A percentile compares a stretch with the other conserved stretches of the same genome.
Conservation (phyloP, 2,797 vertebrate genomes). For the Hemibagrus guttatus region DNA sequence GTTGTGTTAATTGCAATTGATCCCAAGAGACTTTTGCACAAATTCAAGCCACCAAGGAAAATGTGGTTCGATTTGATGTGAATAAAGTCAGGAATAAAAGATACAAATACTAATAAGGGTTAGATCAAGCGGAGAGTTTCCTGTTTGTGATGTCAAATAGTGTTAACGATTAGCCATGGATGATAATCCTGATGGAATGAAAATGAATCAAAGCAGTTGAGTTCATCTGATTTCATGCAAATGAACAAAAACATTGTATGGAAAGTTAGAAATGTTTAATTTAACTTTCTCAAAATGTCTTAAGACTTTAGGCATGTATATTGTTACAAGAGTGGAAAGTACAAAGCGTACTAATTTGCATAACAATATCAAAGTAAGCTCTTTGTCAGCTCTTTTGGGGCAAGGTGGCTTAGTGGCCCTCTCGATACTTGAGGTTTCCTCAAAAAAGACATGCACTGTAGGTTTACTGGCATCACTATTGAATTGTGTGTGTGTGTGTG, state of each 20-base stretch:
- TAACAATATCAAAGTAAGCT: not conserved
- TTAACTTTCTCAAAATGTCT: not conserved
- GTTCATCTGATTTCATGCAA: not conserved
- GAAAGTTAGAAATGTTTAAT: not conserved
- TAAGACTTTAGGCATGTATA: not conserved
- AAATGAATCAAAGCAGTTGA: not conserved
- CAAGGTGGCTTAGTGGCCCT: no score
- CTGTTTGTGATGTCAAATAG: not conserved
- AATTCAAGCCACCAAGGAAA: not conserved
- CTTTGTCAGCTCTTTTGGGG: not conserved
- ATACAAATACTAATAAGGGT: not conserved
- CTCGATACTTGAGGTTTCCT: no score
- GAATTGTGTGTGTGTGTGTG: no score
- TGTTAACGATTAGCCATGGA: not conserved
- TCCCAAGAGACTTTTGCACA: not conserved
- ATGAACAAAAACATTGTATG: not conserved
- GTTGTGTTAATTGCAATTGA: slow-evolving; percentile 15
- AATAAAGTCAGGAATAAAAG: not conserved
- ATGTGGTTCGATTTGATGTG: not conserved
- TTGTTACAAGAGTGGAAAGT: not conserved
- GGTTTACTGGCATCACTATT: no score
- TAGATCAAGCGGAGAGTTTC: not conserved
- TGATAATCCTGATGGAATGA: not conserved
- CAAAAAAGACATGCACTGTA: no score
- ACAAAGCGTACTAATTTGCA: not conserved